A percentile compares a stretch with the other conserved stretches of the same genome.
Evolutionary conservation across 2,113 vertebrate genomes (phyloP).

Genomic region (Machaerirhynchus nigripectus): DNA sequence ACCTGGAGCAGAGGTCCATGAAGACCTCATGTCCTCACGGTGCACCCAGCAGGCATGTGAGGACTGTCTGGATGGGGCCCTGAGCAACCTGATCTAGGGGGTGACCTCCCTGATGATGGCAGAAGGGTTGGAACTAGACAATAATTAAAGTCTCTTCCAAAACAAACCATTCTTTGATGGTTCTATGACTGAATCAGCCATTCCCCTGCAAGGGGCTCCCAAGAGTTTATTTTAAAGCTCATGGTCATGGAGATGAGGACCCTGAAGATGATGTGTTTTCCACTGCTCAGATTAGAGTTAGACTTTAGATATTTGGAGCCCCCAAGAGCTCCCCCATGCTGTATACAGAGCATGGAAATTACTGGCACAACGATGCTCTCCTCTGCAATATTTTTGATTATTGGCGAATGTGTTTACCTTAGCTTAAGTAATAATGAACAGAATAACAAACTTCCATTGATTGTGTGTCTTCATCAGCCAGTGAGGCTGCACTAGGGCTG

Average conservation of each 20-base stretch:
- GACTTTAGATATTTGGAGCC: neutral
- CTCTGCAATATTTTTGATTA: neutral
- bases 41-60: accelerated
- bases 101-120: no score
- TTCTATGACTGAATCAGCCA: accelerated
- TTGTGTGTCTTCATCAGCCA: neutral
- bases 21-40: neutral
- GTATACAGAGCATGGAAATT: neutral
- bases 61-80: neutral
- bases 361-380: accelerated
- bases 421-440: neutral
- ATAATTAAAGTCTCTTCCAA: neutral
- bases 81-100: no score
- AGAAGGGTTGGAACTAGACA: neutral
- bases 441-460: neutral
- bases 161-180: neutral
- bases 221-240: neutral
- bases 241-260: neutral
- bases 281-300: no score
- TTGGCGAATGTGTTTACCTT: accelerated
- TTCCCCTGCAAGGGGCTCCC: neutral
- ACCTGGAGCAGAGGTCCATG: neutral
- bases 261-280: neutral
- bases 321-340: accelerated
- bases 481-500: neutral